Evolutionary conservation across 37 sponge, comb jelly and placozoan genomes (phyloP).

Genomic region (Amphimedon queenslandica): DNA sequence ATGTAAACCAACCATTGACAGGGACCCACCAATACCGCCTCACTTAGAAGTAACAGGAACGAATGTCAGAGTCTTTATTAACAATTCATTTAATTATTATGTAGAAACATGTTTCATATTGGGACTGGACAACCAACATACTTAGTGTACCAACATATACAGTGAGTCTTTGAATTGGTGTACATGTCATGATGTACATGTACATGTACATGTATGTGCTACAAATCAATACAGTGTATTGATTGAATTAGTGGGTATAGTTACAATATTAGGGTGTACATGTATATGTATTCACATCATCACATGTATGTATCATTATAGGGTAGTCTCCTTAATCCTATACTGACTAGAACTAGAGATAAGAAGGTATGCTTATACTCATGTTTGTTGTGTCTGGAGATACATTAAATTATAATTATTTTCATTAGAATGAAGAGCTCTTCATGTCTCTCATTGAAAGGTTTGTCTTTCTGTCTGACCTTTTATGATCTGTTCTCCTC

Average conservation of each 20-base stretch:
- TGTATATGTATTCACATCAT: background rate
- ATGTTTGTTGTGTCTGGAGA: background rate
- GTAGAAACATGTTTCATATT: conserved; percentile 49
- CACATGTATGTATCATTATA: background rate
- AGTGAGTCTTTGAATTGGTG: conserved; percentile 27
- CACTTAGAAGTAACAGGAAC: background rate
- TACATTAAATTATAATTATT: background rate
- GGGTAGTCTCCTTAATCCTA: conserved; percentile 48
- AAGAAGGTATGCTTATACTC: conserved; percentile 21
- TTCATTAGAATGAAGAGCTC: conserved; percentile 37
- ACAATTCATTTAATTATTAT: background rate
- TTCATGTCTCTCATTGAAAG: conserved; percentile 53
- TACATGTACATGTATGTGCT: no score
- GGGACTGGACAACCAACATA: conserved; percentile 52
- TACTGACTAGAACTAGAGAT: conserved; percentile 34
- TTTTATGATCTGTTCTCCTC: background rate
- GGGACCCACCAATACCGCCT: background rate
- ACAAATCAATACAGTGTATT: no score
- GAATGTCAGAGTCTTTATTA: background rate
- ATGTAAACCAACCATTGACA: background rate
- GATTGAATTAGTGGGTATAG: no score
- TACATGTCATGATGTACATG: background rate
- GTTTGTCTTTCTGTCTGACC: background rate
- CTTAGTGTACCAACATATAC: conserved; percentile 50
- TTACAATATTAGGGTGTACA: background rate